A percentile compares a stretch with the other conserved stretches of the same genome.
These are phyloP conservation scores for Sclerodermus sp. DNA, from an alignment of 2,888 invertebrate species.

Conservation along the genomic window DNA sequence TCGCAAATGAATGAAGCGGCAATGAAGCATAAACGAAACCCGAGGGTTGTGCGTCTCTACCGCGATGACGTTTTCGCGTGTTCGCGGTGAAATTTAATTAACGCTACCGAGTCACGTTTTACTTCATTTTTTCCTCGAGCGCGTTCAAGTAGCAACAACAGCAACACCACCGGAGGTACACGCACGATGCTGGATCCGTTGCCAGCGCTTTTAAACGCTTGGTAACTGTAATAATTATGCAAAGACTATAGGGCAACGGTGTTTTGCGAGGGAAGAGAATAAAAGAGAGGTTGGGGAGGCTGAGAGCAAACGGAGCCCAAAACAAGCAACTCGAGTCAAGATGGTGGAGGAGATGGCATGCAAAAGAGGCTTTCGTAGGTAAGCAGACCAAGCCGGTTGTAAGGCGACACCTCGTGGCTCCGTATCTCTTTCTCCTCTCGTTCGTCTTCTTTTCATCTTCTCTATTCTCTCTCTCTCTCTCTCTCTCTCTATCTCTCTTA, in stretches of 20 bases:
- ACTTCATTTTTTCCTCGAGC: neutral
- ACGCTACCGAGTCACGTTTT: slow-evolving; percentile 29
- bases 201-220: slow-evolving; percentile 38
- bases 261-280: slow-evolving; percentile 31
- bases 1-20: neutral
- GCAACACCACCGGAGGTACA: neutral
- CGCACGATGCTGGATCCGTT: neutral
- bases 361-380: slow-evolving; percentile 56
- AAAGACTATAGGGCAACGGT: slow-evolving; percentile 47
- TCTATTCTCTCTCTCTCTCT: no score
- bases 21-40: slow-evolving; percentile 2
- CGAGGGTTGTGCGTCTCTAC: slow-evolving; percentile 13
- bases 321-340: slow-evolving; percentile 47
- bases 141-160: neutral
- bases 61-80: slow-evolving; percentile 19
- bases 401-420: slow-evolving; percentile 56
- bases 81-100: slow-evolving; percentile 41
- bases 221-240: slow-evolving; percentile 54
- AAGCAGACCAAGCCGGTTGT: slow-evolving; percentile 57
- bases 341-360: slow-evolving; percentile 58
- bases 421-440: slow-evolving; percentile 40
- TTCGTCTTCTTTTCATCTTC: neutral
- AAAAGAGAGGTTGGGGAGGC: slow-evolving; percentile 22
- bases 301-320: slow-evolving; percentile 39
- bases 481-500: slow-evolving; percentile 19